Conservation (phyloP, 2,888 invertebrate genomes). For the Ceramica pisi region DNA sequence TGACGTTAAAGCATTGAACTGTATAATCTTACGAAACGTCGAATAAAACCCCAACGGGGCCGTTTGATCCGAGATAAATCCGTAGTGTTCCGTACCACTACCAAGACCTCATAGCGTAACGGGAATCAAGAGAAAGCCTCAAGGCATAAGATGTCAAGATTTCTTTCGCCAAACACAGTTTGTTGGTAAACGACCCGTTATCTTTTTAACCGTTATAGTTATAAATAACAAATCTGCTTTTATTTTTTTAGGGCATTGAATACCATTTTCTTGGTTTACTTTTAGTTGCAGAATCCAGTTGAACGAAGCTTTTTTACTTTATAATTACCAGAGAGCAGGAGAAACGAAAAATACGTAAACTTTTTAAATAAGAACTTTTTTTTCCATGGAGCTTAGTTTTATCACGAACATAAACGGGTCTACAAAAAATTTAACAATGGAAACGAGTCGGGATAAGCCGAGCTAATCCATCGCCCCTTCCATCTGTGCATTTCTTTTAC, state of each 20-base stretch:
- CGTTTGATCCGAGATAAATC: conserved; percentile 61
- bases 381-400: not conserved
- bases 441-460: conserved; percentile 38
- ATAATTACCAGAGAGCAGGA: not conserved
- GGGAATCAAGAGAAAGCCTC: conserved; percentile 67
- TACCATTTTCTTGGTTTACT: conserved; percentile 3
- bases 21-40: conserved; percentile 60
- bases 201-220: conserved; percentile 57
- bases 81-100: conserved; percentile 38
- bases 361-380: conserved; percentile 9
- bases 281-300: conserved; percentile 6
- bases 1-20: conserved; percentile 43
- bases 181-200: conserved; percentile 58
- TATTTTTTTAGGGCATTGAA: conserved; percentile 25
- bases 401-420: conserved; percentile 17
- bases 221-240: conserved; percentile 30
- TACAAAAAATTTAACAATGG: conserved; percentile 44
- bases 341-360: not conserved
- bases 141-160: conserved; percentile 45
- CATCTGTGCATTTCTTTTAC: conserved; percentile 26
- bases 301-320: not conserved
- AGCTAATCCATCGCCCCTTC: conserved; percentile 10
- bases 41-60: conserved; percentile 48
- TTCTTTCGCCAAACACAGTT: conserved; percentile 58
- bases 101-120: conserved; percentile 56